Evolutionary conservation across 1,140 invertebrate genomes (phyloP).

Genomic region (Hormaphis cornu): DNA sequence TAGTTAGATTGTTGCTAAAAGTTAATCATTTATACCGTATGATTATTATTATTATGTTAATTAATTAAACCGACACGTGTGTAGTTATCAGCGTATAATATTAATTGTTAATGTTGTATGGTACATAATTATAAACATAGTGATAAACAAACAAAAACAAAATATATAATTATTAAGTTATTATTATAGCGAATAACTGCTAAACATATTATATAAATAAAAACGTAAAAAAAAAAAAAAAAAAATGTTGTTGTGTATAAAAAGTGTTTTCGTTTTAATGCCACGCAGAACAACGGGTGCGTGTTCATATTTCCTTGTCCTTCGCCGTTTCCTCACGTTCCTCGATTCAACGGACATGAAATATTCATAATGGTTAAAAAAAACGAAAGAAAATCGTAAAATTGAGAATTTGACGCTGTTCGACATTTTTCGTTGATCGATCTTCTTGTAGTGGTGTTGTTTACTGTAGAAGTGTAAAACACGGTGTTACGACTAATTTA

Average conservation of each 20-base stretch:
- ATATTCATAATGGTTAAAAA: too few relatives aligned
- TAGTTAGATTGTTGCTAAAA: constrained; percentile 32
- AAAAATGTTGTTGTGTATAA: constrained; percentile 28
- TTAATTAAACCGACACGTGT: constrained; percentile 26
- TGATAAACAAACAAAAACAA: constrained; percentile 11
- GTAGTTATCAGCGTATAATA: constrained; percentile 25
- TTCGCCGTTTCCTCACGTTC: too few relatives aligned
- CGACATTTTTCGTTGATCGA: too few relatives aligned
- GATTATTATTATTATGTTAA: constrained; percentile 9
- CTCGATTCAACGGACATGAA: too few relatives aligned
- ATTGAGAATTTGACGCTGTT: too few relatives aligned
- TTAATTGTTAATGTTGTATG: constrained; percentile 31
- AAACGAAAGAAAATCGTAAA: too few relatives aligned
- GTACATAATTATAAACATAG: constrained; percentile 27
- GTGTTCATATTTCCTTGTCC: too few relatives aligned
- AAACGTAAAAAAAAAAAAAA: constrained; percentile 28
- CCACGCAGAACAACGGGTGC: too few relatives aligned
- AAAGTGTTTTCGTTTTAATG: constrained; percentile 10
- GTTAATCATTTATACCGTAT: constrained; percentile 23
- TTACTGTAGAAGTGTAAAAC: too few relatives aligned
- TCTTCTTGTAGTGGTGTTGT: too few relatives aligned
- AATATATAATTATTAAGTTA: constrained; percentile 28
- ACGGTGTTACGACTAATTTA: too few relatives aligned
- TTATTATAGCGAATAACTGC: constrained; percentile 31
- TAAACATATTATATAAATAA: constrained; percentile 30